phyloP scores from a whole-genome alignment of 2,113 vertebrate species.

The Plotosus lineatus region DNA sequence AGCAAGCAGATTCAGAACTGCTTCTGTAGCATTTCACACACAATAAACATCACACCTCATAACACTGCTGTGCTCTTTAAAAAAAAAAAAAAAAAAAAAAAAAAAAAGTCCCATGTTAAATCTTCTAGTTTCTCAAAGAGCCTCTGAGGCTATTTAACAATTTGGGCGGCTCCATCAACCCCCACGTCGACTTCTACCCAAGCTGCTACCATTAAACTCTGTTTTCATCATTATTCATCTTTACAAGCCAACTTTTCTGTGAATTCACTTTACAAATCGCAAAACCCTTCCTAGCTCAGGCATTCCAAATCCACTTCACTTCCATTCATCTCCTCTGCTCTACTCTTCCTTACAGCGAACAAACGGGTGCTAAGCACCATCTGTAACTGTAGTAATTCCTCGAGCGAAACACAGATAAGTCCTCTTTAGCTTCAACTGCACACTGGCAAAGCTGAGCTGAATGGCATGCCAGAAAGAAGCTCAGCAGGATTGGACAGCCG shows the following conservation, averaged over 20 bases:
- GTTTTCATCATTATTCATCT: not conserved
- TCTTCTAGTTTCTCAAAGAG: not conserved
- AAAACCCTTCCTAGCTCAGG: not conserved
- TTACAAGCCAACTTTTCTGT: slow-evolving; percentile 6
- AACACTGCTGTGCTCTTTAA: not conserved
- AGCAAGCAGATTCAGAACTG: slow-evolving; percentile 20
- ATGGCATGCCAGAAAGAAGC: slow-evolving; percentile 33
- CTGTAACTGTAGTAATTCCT: slow-evolving; percentile 49
- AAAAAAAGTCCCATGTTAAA: not conserved
- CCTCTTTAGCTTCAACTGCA: slow-evolving; percentile 32
- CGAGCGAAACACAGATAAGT: slow-evolving; percentile 43
- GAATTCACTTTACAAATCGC: not conserved
- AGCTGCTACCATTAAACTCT: slow-evolving; percentile 6
- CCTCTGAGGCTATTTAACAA: not conserved
- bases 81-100: too few relatives aligned
- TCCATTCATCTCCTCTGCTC: slow-evolving; percentile 18
- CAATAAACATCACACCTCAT: not conserved
- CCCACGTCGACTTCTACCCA: not conserved
- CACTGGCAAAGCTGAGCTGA: slow-evolving; percentile 34
- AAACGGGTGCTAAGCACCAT: slow-evolving; percentile 39
- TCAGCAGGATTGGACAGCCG: slow-evolving; percentile 28
- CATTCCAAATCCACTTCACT: slow-evolving; percentile 23
- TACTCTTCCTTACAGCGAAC: slow-evolving; percentile 18
- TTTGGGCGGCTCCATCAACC: not conserved
- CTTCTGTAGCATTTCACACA: not conserved